Evolutionary conservation across 2,888 invertebrate species (phyloP).

Genomic region (Synergus japonicus): DNA sequence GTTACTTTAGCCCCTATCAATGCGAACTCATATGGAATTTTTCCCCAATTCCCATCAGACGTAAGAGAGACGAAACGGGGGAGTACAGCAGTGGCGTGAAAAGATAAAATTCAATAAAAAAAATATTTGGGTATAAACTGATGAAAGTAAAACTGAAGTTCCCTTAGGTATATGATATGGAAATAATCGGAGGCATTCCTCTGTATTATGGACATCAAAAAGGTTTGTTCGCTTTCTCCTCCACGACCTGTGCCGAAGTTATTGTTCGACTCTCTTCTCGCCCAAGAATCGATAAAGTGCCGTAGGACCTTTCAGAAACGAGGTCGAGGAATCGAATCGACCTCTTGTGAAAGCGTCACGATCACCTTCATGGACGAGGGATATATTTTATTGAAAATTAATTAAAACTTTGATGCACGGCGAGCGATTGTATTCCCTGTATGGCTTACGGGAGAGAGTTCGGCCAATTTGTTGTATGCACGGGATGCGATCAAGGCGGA

Average conservation of each 20-base stretch:
- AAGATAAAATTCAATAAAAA: constrained; percentile 1
- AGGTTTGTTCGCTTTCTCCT: constrained; percentile 27
- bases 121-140: too few relatives aligned
- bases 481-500: constrained; percentile 35
- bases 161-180: background rate
- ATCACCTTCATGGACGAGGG: constrained; percentile 42
- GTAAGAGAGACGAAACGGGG: constrained; percentile 46
- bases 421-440: constrained; percentile 34
- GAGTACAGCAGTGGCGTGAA: constrained; percentile 12
- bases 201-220: constrained; percentile 18
- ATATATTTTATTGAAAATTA: constrained; percentile 50
- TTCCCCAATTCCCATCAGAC: constrained; percentile 66
- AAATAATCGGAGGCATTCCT: background rate
- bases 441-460: constrained; percentile 28
- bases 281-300: constrained; percentile 29
- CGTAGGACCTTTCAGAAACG: constrained; percentile 17
- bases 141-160: background rate
- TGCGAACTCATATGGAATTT: constrained; percentile 69
- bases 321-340: constrained; percentile 32
- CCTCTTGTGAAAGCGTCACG: constrained; percentile 48
- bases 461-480: constrained; percentile 31
- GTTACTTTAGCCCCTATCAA: constrained; percentile 53
- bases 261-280: constrained; percentile 31
- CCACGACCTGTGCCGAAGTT: background rate
- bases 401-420: constrained; percentile 45